Evolutionary conservation across 2,888 invertebrate species (phyloP).

Genomic region (Listrodromus nycthemerus): DNA sequence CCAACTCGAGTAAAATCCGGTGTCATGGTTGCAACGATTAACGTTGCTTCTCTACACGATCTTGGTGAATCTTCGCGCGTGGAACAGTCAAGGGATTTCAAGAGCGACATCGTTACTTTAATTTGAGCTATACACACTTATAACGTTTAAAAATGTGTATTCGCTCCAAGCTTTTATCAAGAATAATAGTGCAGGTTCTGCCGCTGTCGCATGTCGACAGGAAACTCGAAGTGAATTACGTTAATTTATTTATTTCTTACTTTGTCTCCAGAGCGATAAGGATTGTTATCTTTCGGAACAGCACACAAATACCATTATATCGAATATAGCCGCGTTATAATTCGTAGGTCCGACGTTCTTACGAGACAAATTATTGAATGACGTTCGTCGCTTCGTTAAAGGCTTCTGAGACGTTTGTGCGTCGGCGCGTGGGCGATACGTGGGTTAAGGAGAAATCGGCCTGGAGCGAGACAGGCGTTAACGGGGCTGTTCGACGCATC

Average conservation of each 20-base stretch:
- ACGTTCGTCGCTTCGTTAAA: not conserved
- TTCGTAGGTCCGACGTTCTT: conserved; percentile 19
- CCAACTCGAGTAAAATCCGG: not conserved
- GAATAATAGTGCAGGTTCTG: not conserved
- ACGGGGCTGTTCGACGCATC: conserved; percentile 31
- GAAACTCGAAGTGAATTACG: not conserved
- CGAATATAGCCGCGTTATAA: not conserved
- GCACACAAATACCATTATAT: not conserved
- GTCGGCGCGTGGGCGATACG: conserved; percentile 57
- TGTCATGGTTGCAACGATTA: not conserved
- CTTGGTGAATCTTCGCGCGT: not conserved
- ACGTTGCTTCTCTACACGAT: not conserved
- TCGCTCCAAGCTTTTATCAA: not conserved
- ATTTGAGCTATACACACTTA: not conserved
- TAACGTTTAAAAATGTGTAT: not conserved
- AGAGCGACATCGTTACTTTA: not conserved
- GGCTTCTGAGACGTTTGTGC: conserved; percentile 7
- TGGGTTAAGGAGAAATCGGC: conserved; percentile 77
- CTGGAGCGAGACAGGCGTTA: conserved; percentile 69
- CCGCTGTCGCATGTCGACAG: not conserved
- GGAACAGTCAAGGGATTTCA: not conserved
- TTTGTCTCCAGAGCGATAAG: conserved; percentile 3
- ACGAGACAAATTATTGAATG: not conserved
- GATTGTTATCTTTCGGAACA: not conserved
- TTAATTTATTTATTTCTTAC: not conserved